Evolutionary conservation across 2,113 vertebrate genomes (phyloP).

Genomic region (Halichoerus grypus): DNA sequence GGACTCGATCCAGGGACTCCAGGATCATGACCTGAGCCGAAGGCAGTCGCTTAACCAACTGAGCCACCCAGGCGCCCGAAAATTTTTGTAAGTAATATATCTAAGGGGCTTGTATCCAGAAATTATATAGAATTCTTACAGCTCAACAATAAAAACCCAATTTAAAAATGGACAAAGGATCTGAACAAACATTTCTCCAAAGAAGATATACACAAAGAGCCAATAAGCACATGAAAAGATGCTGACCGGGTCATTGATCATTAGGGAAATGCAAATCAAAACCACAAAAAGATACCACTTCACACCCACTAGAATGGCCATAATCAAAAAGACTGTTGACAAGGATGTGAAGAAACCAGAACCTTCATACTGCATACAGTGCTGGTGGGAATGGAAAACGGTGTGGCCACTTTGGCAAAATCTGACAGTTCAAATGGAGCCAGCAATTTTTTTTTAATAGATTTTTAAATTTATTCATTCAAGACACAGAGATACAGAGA

Average conservation of each 20-base stretch:
- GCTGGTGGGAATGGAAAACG: neutral
- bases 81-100: neutral
- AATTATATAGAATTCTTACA: slow-evolving; percentile 12
- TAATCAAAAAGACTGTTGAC: neutral
- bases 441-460: too few relatives aligned
- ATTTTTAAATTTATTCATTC: too few relatives aligned
- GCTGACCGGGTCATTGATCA: neutral
- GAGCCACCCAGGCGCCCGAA: too few relatives aligned
- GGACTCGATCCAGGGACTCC: too few relatives aligned
- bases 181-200: slow-evolving; percentile 45
- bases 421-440: neutral
- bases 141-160: neutral
- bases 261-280: slow-evolving; percentile 63
- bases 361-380: neutral
- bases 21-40: too few relatives aligned
- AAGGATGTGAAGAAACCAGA: neutral
- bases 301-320: neutral
- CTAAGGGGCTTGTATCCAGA: neutral
- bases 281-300: slow-evolving; percentile 24
- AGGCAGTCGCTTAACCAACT: too few relatives aligned
- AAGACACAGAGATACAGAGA: too few relatives aligned
- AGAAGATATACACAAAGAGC: neutral
- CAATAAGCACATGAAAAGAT: neutral
- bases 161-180: slow-evolving; percentile 3
- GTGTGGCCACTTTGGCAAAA: neutral